Percentiles rank a stretch among this genome's conserved stretches.
Conservation (phyloP, 2,888 invertebrate species). For the Acleris sparsana region DNA sequence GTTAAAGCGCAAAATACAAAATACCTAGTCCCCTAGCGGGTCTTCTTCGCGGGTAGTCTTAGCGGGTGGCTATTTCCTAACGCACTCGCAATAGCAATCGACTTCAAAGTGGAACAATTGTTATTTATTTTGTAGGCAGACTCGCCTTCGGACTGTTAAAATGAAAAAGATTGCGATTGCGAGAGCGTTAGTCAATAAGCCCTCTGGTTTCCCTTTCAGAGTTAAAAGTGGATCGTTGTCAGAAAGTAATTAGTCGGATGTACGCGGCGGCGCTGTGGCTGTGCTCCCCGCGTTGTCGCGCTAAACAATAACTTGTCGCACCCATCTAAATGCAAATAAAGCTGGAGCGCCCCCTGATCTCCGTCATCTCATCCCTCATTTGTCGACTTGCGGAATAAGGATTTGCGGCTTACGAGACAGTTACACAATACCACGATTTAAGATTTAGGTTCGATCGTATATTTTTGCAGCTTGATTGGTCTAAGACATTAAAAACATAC, state of each 20-base stretch:
- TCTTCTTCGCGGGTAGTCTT: too few species aligned
- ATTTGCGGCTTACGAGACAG: conserved; percentile 40
- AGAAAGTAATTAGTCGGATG: conserved; percentile 60
- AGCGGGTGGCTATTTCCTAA: too few species aligned
- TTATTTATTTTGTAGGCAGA: too few species aligned
- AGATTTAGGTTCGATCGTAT: not conserved
- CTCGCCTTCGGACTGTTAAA: too few species aligned
- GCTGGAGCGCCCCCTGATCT: conserved; percentile 66
- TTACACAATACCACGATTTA: conserved; percentile 13
- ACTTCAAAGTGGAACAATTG: too few species aligned
- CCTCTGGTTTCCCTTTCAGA: conserved; percentile 17
- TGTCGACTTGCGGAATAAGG: conserved; percentile 54
- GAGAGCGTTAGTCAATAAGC: too few species aligned
- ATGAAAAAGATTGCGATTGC: too few species aligned
- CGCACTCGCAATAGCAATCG: too few species aligned
- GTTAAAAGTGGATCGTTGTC: conserved; percentile 49
- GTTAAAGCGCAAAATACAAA: conserved; percentile 6
- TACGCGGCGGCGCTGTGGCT: conserved; percentile 36
- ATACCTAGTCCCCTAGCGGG: conserved; percentile 17
- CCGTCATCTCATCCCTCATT: conserved; percentile 72
- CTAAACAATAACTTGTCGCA: conserved; percentile 69
- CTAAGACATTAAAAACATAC: too few species aligned
- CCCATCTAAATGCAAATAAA: conserved; percentile 78
- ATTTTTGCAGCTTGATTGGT: too few species aligned
- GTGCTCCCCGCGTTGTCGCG: conserved; percentile 41